Evolutionary conservation across 2,888 invertebrate genomes (phyloP), one percentile per base, ranked within the genome.

Genomic region (Euproctis similis): DNA sequence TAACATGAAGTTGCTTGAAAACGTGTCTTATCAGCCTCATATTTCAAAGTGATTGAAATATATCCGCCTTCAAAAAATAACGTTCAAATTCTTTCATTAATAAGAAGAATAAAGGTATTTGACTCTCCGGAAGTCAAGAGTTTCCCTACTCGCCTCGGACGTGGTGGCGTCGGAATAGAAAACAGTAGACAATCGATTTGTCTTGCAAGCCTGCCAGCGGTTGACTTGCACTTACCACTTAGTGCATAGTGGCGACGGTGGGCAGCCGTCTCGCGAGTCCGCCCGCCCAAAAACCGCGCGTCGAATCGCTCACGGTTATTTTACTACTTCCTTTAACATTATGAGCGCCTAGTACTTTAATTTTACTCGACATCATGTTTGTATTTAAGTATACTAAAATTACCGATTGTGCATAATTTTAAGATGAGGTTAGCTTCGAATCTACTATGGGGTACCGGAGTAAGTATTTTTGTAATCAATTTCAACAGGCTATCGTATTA

Each of bases 141-240:
- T 30, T 19, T 36, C 42, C 45, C 42, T 46, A 18, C n/a, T n/a
- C n/a, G n/a, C n/a, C n/a, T n/a, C n/a, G n/a, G n/a, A n/a, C 32
- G 46, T 44, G 45, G 42, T 48, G 37, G 39, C 40, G 44, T 42
- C 46, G 42, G 45, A 43, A 42, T 55, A 34, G 64, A 68, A 72
- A 73, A 72, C 66, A 68, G 47, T 46, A 56, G 56, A 52, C 68
- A 73, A 76, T 80, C 76, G 72, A 68, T 71, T 67, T 46, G 55
- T 55, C 56, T 55, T 56, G 53, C 53, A 56, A 51, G 46, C 52
- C 53, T 49, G 42, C 53, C 46, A 39, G 46, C 50, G 49, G 46
- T 49, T 49, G 50, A 55, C 59, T 65, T 74, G 77, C 80, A 77
- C 68, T 72, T 63, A 59, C 67, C 80, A 80, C 71, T 76, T 65